Conservation (phyloP, 2,888 invertebrate species). For the Eudemis profundana region DNA sequence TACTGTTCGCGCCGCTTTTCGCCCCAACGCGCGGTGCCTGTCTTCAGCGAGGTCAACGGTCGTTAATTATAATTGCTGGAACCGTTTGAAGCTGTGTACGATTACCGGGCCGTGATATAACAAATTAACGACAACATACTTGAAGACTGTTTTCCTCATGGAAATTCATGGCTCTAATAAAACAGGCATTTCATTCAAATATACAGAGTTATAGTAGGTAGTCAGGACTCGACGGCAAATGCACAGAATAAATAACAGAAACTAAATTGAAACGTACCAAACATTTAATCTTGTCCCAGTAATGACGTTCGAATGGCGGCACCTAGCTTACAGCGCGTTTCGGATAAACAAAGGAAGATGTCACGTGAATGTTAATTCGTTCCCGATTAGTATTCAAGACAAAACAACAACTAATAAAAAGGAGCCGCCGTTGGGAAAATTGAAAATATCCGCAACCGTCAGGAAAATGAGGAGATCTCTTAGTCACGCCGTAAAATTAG, state of each 20-base stretch:
- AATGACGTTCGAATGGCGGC: slow-evolving; percentile 36
- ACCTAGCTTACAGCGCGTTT: slow-evolving; percentile 50
- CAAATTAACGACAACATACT: neutral
- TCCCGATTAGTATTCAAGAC: slow-evolving; percentile 79
- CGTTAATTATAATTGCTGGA: slow-evolving; percentile 43
- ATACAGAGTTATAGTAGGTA: neutral
- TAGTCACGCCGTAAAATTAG: slow-evolving; percentile 80
- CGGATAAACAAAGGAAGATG: slow-evolving; percentile 63
- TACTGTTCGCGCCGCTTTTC: slow-evolving; percentile 25
- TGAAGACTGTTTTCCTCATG: neutral
- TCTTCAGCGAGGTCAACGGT: slow-evolving; percentile 41
- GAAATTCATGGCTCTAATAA: neutral
- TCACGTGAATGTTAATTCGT: slow-evolving; percentile 74
- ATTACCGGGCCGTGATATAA: slow-evolving; percentile 7
- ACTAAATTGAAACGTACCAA: slow-evolving; percentile 10
- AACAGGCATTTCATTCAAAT: neutral
- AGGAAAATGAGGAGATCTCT: slow-evolving; percentile 79
- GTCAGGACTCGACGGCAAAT: neutral
- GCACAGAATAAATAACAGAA: slow-evolving; percentile 10
- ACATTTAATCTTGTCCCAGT: slow-evolving; percentile 24
- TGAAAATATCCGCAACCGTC: slow-evolving; percentile 84
- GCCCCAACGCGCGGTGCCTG: slow-evolving; percentile 37
- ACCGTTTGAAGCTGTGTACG: slow-evolving; percentile 24
- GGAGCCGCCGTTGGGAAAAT: slow-evolving; percentile 79
- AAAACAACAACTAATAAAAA: slow-evolving; percentile 83